These are phyloP conservation scores for Drosophila aff. DNA, from an alignment of 1,140 invertebrate genomes.

Conservation along the genomic window DNA sequence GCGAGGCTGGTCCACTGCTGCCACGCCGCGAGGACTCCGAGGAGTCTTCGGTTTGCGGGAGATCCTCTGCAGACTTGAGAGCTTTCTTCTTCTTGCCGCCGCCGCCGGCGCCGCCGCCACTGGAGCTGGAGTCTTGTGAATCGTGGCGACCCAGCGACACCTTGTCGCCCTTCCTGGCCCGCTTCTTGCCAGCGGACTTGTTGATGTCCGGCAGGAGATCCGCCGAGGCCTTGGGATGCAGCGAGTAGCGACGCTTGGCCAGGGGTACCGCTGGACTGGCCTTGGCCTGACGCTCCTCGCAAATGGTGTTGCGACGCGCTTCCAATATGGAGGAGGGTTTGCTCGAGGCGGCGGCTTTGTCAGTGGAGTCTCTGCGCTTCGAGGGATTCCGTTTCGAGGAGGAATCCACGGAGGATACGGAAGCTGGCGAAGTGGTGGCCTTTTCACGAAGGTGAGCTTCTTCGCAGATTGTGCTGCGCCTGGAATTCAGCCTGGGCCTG, in stretches of 20 bases:
- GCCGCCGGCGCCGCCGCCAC: too few species aligned
- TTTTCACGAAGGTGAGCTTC: not conserved
- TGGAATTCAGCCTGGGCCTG: not conserved
- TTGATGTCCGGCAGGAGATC: slow-evolving; percentile 4
- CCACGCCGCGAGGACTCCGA: slow-evolving; percentile 24
- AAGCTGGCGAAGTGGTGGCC: not conserved
- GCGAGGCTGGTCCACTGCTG: slow-evolving; percentile 22
- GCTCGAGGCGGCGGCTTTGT: not conserved
- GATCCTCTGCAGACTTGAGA: slow-evolving; percentile 15
- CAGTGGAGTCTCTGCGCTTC: not conserved
- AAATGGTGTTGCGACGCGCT: slow-evolving; percentile 34
- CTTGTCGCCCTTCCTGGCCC: slow-evolving; percentile 14
- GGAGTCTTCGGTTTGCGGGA: slow-evolving; percentile 31
- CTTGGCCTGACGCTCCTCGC: slow-evolving; percentile 4
- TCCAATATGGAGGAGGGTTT: slow-evolving; percentile 1
- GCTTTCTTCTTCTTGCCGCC: slow-evolving; percentile 7
- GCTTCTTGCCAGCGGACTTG: slow-evolving; percentile 3
- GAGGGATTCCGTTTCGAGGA: not conserved
- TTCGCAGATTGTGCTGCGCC: slow-evolving; percentile 29
- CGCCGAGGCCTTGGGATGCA: slow-evolving; percentile 44
- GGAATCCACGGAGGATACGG: slow-evolving; percentile 2
- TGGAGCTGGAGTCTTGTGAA: slow-evolving; percentile 52
- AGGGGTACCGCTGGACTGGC: not conserved
- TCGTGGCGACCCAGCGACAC: slow-evolving; percentile 6
- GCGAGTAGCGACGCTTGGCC: slow-evolving; percentile 35